Base-by-base conservation (phyloP, 2,888 invertebrate species). In the Dasysyrphus albostriatus region DNA sequence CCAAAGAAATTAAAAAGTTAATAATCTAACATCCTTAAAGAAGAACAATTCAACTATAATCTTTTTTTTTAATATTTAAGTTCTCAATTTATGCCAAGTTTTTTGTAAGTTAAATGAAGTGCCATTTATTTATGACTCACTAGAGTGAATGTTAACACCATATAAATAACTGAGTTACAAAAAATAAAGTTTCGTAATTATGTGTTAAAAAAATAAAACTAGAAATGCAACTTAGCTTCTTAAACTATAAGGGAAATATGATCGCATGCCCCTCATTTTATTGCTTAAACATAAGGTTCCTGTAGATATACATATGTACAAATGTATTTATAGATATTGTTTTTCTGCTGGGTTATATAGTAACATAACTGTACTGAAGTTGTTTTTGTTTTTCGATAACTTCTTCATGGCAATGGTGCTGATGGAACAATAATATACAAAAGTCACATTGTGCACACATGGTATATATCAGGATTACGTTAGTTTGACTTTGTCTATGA, bases 401-500 rank as follows among this genome's bases (percentile, higher is more conserved):
- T 73, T 44, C 32, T 32, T 47, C 32, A 16, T 73, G 29, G 14
- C 14, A 12, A 79, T 79, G 75, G 70, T 75, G 76, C 76, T 85
- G 84, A 81, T 73, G 73, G 69, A 85, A 85, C 81, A 85, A 85
- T 73, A 85, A 85, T 76, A 37, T n/a, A 16, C 3, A 10, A 58
- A 81, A 69, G 73, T 85, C 84, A 85, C 77, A 81, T 85, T 85
- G 84, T 85, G 84, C 84, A 73, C 84, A 85, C 81, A 85, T 85
- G 84, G 81, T 24, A 24, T 24, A 24, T 24, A 24, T 24, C 72
- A 81, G 76, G 61, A 78, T 77, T 76, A 44, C 44, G 65, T 75
- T 65, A 29, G 63, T 84, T 84, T 69, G 65, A 69, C 65, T 72
- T 70, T 29, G 32, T 44, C 29, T 63, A 61, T n/a, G 61, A 29